A percentile compares a stretch with the other conserved stretches of the same genome.
These are phyloP conservation scores for Cancer borealis DNA, from an alignment of 2,888 invertebrate species.

Conservation along the genomic window DNA sequence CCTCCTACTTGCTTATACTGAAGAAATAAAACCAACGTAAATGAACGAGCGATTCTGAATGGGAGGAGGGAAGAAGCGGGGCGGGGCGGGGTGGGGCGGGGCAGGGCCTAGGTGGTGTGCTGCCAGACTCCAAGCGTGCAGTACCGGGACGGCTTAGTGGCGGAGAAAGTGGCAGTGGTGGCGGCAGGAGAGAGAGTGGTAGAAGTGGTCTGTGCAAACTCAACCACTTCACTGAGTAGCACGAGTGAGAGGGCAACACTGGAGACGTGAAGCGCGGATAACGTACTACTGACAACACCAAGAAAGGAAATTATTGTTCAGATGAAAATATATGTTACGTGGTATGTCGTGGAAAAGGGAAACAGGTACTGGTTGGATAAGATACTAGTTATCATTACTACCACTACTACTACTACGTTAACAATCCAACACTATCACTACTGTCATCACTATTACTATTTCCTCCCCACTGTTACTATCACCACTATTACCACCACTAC, in stretches of 20 bases:
- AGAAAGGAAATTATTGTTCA: neutral
- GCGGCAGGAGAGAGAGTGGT: conserved; percentile 5
- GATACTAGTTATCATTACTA: neutral
- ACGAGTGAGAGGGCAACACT: neutral
- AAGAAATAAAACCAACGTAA: conserved; percentile 11
- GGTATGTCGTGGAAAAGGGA: neutral
- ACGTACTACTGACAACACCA: too few species aligned
- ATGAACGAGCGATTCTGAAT: neutral
- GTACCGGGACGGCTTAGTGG: conserved; percentile 14
- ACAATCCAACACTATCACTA: neutral
- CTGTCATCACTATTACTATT: neutral
- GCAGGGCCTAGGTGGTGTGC: neutral
- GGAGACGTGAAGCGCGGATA: neutral
- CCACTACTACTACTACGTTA: neutral
- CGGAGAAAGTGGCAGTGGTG: conserved; percentile 20
- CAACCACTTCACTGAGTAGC: neutral
- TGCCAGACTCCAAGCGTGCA: neutral
- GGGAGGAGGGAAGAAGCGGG: neutral
- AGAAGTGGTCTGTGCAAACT: neutral
- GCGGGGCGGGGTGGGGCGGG: neutral
- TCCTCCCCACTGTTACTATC: neutral
- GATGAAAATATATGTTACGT: neutral
- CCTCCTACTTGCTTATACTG: neutral
- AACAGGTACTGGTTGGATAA: neutral
- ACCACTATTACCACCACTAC: neutral